Evolutionary conservation across 2,113 vertebrate species (phyloP).

Genomic region (Sapayoa aenigma): DNA sequence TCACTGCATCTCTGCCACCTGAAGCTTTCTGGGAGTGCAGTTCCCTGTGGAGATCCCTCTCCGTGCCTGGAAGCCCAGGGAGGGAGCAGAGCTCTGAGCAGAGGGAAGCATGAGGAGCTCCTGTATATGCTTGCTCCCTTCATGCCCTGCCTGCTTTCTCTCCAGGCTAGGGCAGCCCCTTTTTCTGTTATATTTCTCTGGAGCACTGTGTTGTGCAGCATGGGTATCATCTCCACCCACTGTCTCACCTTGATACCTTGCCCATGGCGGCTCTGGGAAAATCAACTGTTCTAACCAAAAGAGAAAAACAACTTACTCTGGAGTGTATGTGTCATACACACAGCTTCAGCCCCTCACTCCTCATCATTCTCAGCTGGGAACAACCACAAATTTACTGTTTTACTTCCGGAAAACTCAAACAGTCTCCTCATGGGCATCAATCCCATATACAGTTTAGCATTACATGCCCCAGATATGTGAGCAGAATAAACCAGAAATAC

Average conservation of each 20-base stretch:
- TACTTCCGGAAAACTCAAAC: neutral
- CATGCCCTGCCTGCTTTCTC: neutral
- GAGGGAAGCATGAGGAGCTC: neutral
- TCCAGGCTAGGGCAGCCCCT: neutral
- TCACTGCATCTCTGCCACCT: neutral
- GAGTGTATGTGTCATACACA: neutral
- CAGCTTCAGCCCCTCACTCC: neutral
- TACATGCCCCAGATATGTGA: neutral
- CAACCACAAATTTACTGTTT: neutral
- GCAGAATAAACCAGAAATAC: neutral
- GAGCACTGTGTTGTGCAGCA: fast-evolving
- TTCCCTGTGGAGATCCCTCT: neutral
- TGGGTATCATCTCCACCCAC: neutral
- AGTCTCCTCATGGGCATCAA: neutral
- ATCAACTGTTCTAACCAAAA: neutral
- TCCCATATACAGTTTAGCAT: neutral
- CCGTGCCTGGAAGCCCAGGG: neutral
- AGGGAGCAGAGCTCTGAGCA: neutral
- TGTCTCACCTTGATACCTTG: neutral
- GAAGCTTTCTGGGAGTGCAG: neutral
- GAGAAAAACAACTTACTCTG: neutral
- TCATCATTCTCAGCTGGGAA: neutral
- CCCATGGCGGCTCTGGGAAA: neutral
- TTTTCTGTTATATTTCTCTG: neutral
- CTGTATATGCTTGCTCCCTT: neutral